Evolutionary conservation across 2,888 invertebrate species (phyloP), one percentile per base, ranked within the genome.

Genomic region (Agrotis segetum): DNA sequence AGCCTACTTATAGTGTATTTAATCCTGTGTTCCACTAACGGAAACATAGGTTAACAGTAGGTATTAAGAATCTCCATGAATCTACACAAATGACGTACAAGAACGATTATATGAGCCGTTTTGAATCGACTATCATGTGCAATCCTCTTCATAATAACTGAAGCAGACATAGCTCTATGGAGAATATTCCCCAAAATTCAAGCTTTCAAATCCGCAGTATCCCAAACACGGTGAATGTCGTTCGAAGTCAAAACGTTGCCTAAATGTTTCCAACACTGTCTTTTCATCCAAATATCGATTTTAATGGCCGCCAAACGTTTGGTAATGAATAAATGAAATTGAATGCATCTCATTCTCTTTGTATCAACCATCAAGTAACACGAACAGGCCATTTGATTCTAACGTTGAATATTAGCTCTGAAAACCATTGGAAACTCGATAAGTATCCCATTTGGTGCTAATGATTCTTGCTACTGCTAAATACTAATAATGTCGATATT

Each of bases 401-500:
- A 78, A 74, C 71, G 60, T 64, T n/a, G 34, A 81, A 80, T 61
- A 80, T 60, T 69, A 59, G 24, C 59, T 58, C 50, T 79, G 3
- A 67, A 79, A 67, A 77, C 79, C 62, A 67, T 74, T 79, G 62
- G 34, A 55, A 80, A 60, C 61, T 16, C 69, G 56, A 24, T 81
- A 63, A 77, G 77, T 77, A 81, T 63, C 58, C 71, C 65, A 77
- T 81, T 78, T 55, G 11, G 62, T 63, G 29, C 55, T 66, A 81
- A 78, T 77, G 78, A 81, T 78, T 81, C 71, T 81, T 77, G 24
- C 56, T 56, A 60, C 61, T 65, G 40, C 46, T 77, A 69, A 77
- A 60, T 62, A 81, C 52, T 56, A 65, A 56, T 69, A 76, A 76
- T 81, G 70, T 78, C 64, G 70, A 76, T 81, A 77, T 61, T 81